phyloP scores from a whole-genome alignment of 2,113 vertebrate genomes.

The Willisornis vidua region DNA sequence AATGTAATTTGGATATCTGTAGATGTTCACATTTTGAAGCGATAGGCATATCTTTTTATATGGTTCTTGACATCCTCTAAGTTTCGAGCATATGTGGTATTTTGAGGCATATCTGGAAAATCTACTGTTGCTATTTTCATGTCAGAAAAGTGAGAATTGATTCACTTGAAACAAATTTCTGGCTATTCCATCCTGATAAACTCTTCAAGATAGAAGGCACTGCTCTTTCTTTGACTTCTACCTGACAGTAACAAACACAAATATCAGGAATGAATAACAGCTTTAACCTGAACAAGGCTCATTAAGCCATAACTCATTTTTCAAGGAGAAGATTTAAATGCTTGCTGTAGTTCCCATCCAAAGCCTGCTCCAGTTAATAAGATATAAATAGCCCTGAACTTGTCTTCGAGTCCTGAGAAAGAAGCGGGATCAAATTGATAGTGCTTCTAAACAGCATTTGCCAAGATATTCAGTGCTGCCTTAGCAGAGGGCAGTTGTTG shows the following conservation, averaged over 20 bases:
- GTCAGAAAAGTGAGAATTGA: conserved; percentile 13
- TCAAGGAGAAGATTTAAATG: conserved; percentile 22
- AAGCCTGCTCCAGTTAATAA: conserved; percentile 36
- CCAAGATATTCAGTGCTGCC: conserved; percentile 46
- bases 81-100: conserved; percentile 22
- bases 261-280: conserved; percentile 55
- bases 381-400: conserved; percentile 47
- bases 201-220: conserved; percentile 10
- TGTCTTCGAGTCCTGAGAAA: conserved; percentile 48
- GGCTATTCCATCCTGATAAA: conserved; percentile 30
- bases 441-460: conserved; percentile 42
- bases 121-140: conserved; percentile 35
- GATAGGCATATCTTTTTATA: conserved; percentile 21
- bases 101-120: conserved; percentile 40
- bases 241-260: conserved; percentile 44
- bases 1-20: conserved; percentile 30
- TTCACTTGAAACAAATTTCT: conserved; percentile 44
- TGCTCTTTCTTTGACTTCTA: conserved; percentile 36
- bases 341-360: neutral
- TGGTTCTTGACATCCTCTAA: neutral
- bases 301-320: conserved; percentile 42
- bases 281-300: conserved; percentile 29
- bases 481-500: conserved; percentile 18
- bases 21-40: conserved; percentile 18
- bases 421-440: conserved; percentile 43